phyloP scores from a whole-genome alignment of 2,113 vertebrate genomes.

The Prietella phreatophila region DNA sequence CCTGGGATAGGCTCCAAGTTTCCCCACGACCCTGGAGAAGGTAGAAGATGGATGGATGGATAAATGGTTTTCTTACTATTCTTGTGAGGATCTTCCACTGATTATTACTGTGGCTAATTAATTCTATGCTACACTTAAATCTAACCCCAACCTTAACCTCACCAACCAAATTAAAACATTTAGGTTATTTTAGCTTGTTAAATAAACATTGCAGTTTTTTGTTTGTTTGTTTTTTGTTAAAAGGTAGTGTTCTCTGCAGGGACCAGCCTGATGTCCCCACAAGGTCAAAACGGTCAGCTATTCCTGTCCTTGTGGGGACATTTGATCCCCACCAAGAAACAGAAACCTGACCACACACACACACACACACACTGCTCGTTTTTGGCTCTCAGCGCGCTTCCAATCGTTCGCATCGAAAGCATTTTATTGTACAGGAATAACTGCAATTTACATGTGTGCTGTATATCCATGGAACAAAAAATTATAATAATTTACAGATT shows the following conservation, averaged over 20 bases:
- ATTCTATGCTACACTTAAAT: background rate
- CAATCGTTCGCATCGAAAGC: constrained; percentile 50
- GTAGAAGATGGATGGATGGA: too few relatives aligned
- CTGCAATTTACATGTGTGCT: constrained; percentile 52
- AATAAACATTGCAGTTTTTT: background rate
- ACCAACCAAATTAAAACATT: background rate
- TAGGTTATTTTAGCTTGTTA: background rate
- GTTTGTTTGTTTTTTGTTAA: too few relatives aligned
- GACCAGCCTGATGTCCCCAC: background rate
- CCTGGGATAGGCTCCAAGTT: too few relatives aligned
- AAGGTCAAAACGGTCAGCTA: background rate
- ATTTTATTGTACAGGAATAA: constrained; percentile 66
- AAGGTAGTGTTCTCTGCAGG: too few relatives aligned
- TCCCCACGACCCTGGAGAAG: too few relatives aligned
- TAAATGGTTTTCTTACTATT: background rate
- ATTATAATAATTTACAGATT: constrained; percentile 55
- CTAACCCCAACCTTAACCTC: background rate
- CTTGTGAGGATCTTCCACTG: background rate
- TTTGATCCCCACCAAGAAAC: background rate
- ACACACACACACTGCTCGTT: background rate
- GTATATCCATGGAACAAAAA: constrained; percentile 49
- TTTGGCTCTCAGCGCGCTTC: background rate
- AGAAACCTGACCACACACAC: background rate
- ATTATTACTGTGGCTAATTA: background rate
- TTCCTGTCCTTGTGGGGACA: background rate